A percentile compares a stretch with the other conserved stretches of the same genome.
These are phyloP conservation scores for Ericerus pela DNA, from an alignment of 1,140 invertebrate genomes.

Conservation along the genomic window DNA sequence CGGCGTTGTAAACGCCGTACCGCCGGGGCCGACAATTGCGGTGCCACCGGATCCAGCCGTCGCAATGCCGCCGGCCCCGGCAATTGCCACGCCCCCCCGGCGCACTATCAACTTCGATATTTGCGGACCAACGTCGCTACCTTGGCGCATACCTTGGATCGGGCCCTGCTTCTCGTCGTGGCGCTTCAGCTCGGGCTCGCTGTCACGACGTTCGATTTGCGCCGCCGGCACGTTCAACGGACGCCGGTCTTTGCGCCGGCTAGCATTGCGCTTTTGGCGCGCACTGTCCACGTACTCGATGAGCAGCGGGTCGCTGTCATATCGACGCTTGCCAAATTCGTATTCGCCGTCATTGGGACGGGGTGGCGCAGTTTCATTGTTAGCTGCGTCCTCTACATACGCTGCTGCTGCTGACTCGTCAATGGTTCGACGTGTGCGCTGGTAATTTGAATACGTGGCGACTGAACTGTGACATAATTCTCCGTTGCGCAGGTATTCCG, in stretches of 20 bases:
- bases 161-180: neutral
- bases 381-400: too few species aligned
- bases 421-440: too few species aligned
- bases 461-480: too few species aligned
- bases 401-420: too few species aligned
- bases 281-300: too few species aligned
- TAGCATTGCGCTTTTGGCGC: too few species aligned
- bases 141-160: neutral
- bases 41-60: slow-evolving; percentile 54
- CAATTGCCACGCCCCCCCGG: slow-evolving; percentile 54
- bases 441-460: too few species aligned
- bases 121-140: slow-evolving; percentile 37
- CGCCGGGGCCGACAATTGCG: slow-evolving; percentile 54
- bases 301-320: too few species aligned
- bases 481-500: too few species aligned
- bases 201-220: neutral
- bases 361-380: too few species aligned
- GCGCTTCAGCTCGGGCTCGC: neutral
- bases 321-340: too few species aligned
- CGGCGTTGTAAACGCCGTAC: slow-evolving; percentile 48
- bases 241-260: neutral
- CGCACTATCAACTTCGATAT: slow-evolving; percentile 47
- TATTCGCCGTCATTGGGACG: too few species aligned
- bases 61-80: slow-evolving; percentile 53
- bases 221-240: neutral